Base-by-base conservation (phyloP, 2,888 invertebrate genomes). In the Embidobia sp. region DNA sequence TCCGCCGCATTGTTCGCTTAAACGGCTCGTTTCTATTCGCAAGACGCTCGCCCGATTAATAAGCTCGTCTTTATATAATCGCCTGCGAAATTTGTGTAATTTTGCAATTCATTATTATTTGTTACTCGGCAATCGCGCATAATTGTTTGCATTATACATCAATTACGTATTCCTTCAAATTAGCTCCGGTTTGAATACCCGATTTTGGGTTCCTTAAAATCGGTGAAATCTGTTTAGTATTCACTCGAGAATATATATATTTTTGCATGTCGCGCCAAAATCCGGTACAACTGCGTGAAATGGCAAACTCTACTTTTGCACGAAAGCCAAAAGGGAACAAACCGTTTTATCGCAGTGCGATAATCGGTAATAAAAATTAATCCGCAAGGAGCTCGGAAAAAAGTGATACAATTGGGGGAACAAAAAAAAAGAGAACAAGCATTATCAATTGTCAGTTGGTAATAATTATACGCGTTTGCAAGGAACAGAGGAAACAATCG, bases 161-260 rank as follows among this genome's bases (percentile, higher is more conserved):
- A 15, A 18, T 48, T 7, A 18, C 8, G 33, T n/a, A n/a, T 6
- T 13, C 15, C 11, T 46, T 42, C n/a, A 10, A 59, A 42, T 57
- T 57, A 40, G 35, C n/a, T 33, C 37, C 6, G 11, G 7, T 8
- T 61, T 8, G 2, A 27, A 6, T n/a, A 19, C 26, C 15, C 1
- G 1, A 10, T 35, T 37, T 48, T 40, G n/a, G n/a, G 4, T 48
- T 8, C 48, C 26, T 48, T 46, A 26, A 51, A 35, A 42, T 22
- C 26, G 42, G 42, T 51, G 64, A 64, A 64, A 51, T 22, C 42
- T 64, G 16, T 8, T 64, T 63, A 1, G 40, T 63, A 63, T 63
- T 63, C 63, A 7, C 31, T 6, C 13, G 1, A 8, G 10, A 10
- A n/a, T n/a, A n/a, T n/a, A n/a, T n/a, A n/a, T n/a, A n/a, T 37